Evolutionary conservation across 2,797 vertebrate genomes (phyloP), one percentile per base, ranked within the genome.

Genomic region (Mareca penelope): DNA sequence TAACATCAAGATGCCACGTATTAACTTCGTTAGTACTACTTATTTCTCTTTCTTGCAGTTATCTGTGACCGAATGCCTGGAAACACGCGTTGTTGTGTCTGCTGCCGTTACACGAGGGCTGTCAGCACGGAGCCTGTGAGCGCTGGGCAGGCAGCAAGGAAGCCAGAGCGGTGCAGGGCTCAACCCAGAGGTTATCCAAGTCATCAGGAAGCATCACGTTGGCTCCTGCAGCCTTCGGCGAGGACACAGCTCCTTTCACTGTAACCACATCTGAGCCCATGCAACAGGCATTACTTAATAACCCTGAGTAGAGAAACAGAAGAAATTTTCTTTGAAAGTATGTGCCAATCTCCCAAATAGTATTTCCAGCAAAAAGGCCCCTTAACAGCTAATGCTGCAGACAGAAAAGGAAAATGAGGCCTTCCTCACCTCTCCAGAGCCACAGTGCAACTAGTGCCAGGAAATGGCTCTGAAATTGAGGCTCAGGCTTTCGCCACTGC

Each of bases 361-460:
- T n/a, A 42, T 84, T 95, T 94, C 88, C 94, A 90, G 92, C 56
- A 91, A 80, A 81, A 96, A 88, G 40, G 31, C 33, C 50, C 50
- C 75, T 87, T 80, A 18, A 12, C 53, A 87, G 33, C 60, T 40
- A 6, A n/a, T 2, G 5, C 39, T 55, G 68, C 64, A 60, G 53
- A 10, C 23, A 65, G 53, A 73, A 82, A 80, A 78, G 76, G 85
- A 86, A 90, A 96, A 68, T 7, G 7, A 68, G 83, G 17, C 12
- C 48, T 84, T 91, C 22, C 64, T 39, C 39, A 26, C 37, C 21
- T 70, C 73, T 64, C 26, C 46, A 48, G 0, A 19, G 69, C 65
- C 50, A 2, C 87, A 15, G n/a, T 12, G 85, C 85, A 94, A 84
- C 3, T 2, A 50, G n/a, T 86, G 80, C 82, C 65, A 68, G 94